Base-by-base conservation (phyloP, 2,888 invertebrate genomes). In the Patella caerulea region DNA sequence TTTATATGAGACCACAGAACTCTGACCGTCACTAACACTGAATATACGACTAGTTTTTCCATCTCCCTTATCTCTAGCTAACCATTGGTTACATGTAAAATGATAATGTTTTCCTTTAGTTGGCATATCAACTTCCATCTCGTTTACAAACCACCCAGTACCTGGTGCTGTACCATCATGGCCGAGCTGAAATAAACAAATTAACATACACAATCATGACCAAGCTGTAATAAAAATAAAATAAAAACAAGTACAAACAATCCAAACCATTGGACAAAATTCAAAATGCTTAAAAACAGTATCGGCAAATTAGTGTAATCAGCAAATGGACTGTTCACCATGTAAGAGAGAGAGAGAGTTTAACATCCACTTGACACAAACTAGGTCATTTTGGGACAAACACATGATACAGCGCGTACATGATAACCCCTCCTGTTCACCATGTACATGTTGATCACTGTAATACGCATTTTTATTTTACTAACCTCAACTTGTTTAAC, bases 81-180 rank as follows among this genome's bases (percentile, higher is more conserved):
- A 81, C 92, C 92, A 92, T 79, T 87, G 84, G 73, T 88, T 87
- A 82, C 92, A 91, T 5, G 79, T 82, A 83, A 92, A 91, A 74
- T 86, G 86, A 83, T 91, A 92, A 77, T 90, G 88, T 81, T 88
- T 89, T 9, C 91, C 92, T 81, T 90, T 91, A 11, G 89, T 90
- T 11, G 92, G 92, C 82, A 91, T 83, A 80, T 91, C 90, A 3
- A 92, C 85, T 74, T 90, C 89, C 19, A 92, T 83, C 69, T 90
- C 88, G 79, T 91, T 90, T 15, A 92, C 81, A 78, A 89, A 91
- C 92, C 92, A 92, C 12, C 91, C 91, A 55, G 85, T 85, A 5
- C 89, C 90, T 14, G 89, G 88, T 7, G 88, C 86, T 15, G 87
- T 86, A 24, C 91, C 91, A 78, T 92, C 91, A 84, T 92, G 91